Conservation (phyloP, 2,113 vertebrate genomes). For the Cyanoderma ruficeps region DNA sequence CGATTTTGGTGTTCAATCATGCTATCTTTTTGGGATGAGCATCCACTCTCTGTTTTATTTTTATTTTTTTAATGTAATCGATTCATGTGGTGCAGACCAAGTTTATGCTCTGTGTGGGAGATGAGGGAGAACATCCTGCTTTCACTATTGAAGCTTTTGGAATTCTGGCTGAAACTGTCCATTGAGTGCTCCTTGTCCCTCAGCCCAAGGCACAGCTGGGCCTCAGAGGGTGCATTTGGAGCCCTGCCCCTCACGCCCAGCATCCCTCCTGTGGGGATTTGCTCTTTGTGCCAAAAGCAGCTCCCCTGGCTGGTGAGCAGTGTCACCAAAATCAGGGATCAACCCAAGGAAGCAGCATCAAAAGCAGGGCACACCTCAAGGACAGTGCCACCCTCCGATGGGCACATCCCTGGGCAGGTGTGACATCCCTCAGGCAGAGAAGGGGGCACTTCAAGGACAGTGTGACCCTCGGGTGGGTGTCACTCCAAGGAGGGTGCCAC, state of each 20-base stretch:
- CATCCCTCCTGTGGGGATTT: not conserved
- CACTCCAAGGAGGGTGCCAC: not conserved
- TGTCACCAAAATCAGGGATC: not conserved
- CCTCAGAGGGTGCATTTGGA: accelerated
- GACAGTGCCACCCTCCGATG: not conserved
- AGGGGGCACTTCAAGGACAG: not conserved
- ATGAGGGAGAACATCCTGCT: not conserved
- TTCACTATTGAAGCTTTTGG: not conserved
- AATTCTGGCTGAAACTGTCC: not conserved
- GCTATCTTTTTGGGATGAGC: not conserved
- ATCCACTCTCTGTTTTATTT: not conserved
- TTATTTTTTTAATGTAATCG: not conserved
- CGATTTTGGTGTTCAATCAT: not conserved
- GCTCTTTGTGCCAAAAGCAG: not conserved
- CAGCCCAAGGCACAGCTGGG: not conserved
- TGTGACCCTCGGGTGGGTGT: not conserved
- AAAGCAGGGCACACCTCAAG: not conserved
- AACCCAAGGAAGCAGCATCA: too few relatives aligned
- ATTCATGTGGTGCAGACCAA: not conserved
- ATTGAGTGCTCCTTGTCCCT: not conserved
- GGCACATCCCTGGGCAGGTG: too few relatives aligned
- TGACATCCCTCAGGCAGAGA: not conserved
- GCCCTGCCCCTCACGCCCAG: too few relatives aligned
- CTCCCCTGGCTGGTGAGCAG: not conserved
- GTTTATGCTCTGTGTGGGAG: not conserved